Evolutionary conservation across 2,113 vertebrate genomes (phyloP), one percentile per base, ranked within the genome.

Genomic region (Sapajus apella): DNA sequence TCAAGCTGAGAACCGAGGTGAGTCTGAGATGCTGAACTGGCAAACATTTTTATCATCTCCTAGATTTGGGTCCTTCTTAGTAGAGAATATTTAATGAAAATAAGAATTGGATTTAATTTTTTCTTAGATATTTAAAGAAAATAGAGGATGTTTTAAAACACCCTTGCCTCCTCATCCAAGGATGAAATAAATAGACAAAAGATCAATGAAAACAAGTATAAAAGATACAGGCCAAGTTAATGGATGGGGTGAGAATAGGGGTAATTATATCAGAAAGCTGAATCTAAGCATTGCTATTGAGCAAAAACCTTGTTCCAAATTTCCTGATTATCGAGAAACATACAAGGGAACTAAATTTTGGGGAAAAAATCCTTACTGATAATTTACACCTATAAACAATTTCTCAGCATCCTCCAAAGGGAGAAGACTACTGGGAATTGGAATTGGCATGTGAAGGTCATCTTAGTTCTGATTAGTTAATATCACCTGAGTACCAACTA

Each of bases 401-500:
- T 93, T 95, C 75, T 94, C 7, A 77, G 32, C 30, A 94, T 64
- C 45, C 25, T 52, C 58, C 27, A 84, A 68, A 55, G 3, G 8
- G 13, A 91, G 83, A 86, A 75, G 37, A 50, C 43, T 90, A 87
- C 9, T 84, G 25, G 83, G 66, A 87, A 73, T 10, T 90, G 25
- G 45, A 12, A 76, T 76, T 87, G 82, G 6, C 72, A 37, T 37
- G 61, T 76, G 30, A 93, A 93, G 8, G 30, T 66, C 64, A 94
- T 89, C 73, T 96, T 92, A 91, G 40, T 58, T 96, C 79, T 90
- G 45, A 94, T 77, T 80, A 85, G 12, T 87, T 75, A 64, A 50
- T 6, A 61, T 94, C 32, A 32, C 72, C 27, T 40, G 11, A 87
- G 0, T 66, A 68, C n/a, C 61, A 81, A 18, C 68, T 81, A 10